Base-by-base conservation (phyloP, 2,797 vertebrate species). In the Megalops cyprinoides region DNA sequence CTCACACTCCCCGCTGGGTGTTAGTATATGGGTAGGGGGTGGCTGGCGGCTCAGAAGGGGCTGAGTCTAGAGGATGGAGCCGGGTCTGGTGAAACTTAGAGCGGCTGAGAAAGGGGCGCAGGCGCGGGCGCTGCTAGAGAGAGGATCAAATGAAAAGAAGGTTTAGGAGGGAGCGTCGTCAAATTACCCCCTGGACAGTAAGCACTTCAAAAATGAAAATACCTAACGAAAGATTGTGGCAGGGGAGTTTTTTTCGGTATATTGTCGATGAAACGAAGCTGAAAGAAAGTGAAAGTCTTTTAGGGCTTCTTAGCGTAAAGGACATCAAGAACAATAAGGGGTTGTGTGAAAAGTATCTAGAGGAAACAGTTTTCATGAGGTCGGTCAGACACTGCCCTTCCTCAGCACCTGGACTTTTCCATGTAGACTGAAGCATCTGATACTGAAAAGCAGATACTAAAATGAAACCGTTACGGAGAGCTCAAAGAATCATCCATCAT, bases 141-240 rank as follows among this genome's bases (percentile, higher is more conserved):
- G 86, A 82, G 89, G 88, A 86, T 87, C 86, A 67, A 88, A 88
- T 92, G 88, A 92, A 91, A 87, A 88, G 89, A 25, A 89, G 86
- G 88, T 81, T 84, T 58, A 84, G 84, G 84, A 94, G 93, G 93
- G 93, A 94, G 91, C 85, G 94, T 94, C 92, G 83, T 78, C 91
- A 94, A 94, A 95, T 93, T 89, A 91, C 87, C 79, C 81, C 82
- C 39, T 39, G 77, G 82, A 82, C 76, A 55, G 79, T 56, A 74
- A 42, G 58, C 58, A 44, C 60, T 53, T 51, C 31, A n/a, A 48
- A 42, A 49, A 31, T n/a, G 46, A 76, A 75, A 79, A 62, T 31
- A 23, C 34, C n/a, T 2, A 46, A 49, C 53, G 48, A 34, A 48
- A 42, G 39, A 34, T 69, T 48, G 37, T 73, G 37, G 37, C 31